phyloP scores from a whole-genome alignment of 2,797 vertebrate species.

The Sebastes trivittatus region DNA sequence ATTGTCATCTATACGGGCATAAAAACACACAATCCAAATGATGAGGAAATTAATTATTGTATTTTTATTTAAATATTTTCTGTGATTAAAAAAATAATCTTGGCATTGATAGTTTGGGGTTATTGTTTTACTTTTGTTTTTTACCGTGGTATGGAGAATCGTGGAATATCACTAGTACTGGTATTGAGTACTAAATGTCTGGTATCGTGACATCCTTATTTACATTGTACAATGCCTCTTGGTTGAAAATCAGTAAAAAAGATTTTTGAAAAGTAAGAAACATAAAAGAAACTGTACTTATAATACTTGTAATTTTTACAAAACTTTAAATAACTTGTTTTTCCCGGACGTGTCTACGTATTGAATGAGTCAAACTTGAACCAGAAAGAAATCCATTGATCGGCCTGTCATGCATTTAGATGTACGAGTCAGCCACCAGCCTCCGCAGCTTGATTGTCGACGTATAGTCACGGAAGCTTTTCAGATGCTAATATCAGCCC shows the following conservation, averaged over 20 bases:
- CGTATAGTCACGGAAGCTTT: slow-evolving; percentile 12
- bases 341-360: neutral
- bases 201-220: neutral
- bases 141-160: too few relatives aligned
- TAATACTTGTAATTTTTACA: neutral
- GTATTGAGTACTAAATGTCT: too few relatives aligned
- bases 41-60: too few relatives aligned
- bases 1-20: too few relatives aligned
- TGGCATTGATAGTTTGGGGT: too few relatives aligned
- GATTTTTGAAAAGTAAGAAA: neutral
- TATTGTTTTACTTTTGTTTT: too few relatives aligned
- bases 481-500: slow-evolving; percentile 23
- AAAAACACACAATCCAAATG: too few relatives aligned
- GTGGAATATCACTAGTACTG: too few relatives aligned
- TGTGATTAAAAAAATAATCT: too few relatives aligned
- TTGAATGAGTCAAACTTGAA: neutral
- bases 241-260: neutral
- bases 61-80: too few relatives aligned
- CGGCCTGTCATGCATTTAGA: neutral
- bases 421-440: neutral
- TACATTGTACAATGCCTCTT: neutral
- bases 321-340: neutral
- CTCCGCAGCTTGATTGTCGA: neutral
- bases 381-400: neutral
- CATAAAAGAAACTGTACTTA: neutral